Evolutionary conservation across 2,797 vertebrate species (phyloP), one percentile per base, ranked within the genome.

Genomic region (Pseudopleuronectes americanus): DNA sequence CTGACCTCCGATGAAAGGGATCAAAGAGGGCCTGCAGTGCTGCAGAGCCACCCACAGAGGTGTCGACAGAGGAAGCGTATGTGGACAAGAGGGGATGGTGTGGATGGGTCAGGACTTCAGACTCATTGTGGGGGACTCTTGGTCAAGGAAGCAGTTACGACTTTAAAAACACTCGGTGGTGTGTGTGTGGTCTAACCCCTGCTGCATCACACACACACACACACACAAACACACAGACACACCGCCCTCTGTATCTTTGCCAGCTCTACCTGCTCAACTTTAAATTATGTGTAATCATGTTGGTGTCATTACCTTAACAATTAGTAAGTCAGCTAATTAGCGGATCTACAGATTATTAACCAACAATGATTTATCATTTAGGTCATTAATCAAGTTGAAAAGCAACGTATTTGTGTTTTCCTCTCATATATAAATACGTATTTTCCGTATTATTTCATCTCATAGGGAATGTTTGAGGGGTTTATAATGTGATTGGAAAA

Each of bases 61-160:
- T 88, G 88, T 89, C 79, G 86, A 72, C n/a, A 76, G 80, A 84
- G 89, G 89, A 90, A 89, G 81, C 56, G 66, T 66, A 63, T 76
- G 64, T 63, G 73, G 67, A 81, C 66, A 38, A 67, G 67, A 68
- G 72, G 77, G 48, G 74, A 64, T 28, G 57, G 22, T 48, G 71
- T 62, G 57, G 64, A 43, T 56, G 57, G 79, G 60, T 84, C 84
- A 71, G 82, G 71, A 60, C 60, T 77, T 61, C 4, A 9, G 65
- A 51, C 47, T 74, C 64, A 57, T 61, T 83, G 79, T 54, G 24
- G 69, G 36, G 21, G 58, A 68, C 21, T 66, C 60, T 54, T 57
- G 41, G 61, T 41, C 33, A 54, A 85, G 80, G 80, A 84, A 84
- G 79, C 70, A 85, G 55, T 76, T 76, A 80, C 10, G 17, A 79